phyloP scores from a whole-genome alignment of 2,113 vertebrate species.

The Spea bombifrons region DNA sequence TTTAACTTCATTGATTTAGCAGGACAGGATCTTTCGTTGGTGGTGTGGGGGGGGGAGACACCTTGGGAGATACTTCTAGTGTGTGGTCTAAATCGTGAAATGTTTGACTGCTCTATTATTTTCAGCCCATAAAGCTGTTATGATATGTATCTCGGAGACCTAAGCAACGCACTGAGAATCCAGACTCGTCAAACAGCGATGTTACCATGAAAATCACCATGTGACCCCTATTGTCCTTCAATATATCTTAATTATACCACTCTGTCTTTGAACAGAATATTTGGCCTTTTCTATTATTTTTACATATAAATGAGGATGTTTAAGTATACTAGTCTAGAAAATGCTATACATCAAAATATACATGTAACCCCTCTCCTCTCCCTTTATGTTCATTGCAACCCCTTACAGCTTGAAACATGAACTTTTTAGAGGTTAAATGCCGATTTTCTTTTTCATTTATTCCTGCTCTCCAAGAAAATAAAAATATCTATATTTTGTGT shows the following conservation, averaged over 20 bases:
- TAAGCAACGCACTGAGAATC: conserved; percentile 2
- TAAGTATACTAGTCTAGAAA: no score
- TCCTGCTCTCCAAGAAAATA: not conserved
- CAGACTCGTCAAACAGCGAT: not conserved
- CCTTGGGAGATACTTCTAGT: conserved; percentile 40
- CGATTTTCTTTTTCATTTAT: conserved; percentile 29
- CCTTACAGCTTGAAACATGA: conserved; percentile 1
- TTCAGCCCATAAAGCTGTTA: conserved; percentile 29
- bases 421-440: conserved; percentile 41
- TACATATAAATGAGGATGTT: no score
- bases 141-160: conserved; percentile 26
- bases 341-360: no score
- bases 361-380: no score
- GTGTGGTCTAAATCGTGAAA: conserved; percentile 36
- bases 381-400: no score
- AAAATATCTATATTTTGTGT: conserved; percentile 35
- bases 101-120: conserved; percentile 28
- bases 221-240: conserved; percentile 17
- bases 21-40: conserved; percentile 21
- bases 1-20: conserved; percentile 41
- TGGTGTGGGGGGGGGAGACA: not conserved
- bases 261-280: conserved; percentile 5
- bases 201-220: not conserved
- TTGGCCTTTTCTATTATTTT: no score
- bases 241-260: conserved; percentile 34